Conservation (phyloP, 2,113 vertebrate genomes). For the Mugil cephalus region DNA sequence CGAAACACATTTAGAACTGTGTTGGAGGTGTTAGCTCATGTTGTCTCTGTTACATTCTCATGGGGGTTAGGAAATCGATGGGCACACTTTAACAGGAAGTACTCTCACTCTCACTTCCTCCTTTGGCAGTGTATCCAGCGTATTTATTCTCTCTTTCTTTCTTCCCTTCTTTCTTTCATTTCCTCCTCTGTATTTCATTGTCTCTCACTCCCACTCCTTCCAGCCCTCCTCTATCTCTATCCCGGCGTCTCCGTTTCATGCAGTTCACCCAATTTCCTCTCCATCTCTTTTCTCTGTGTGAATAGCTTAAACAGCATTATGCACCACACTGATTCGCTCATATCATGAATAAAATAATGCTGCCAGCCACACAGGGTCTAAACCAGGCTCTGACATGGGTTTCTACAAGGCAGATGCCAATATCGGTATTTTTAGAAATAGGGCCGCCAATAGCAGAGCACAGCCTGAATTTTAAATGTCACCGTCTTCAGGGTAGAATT, state of each 20-base stretch:
- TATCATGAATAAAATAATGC: conserved; percentile 68
- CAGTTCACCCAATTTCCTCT: conserved; percentile 73
- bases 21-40: not conserved
- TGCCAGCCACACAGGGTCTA: conserved; percentile 52
- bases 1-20: not conserved
- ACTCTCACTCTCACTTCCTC: conserved; percentile 66
- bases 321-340: conserved; percentile 69
- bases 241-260: conserved; percentile 52
- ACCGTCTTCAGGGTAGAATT: conserved; percentile 15
- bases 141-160: conserved; percentile 46
- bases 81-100: conserved; percentile 60
- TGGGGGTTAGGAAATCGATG: conserved; percentile 25
- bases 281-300: conserved; percentile 72
- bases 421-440: conserved; percentile 42
- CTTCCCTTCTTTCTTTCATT: conserved; percentile 38
- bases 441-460: conserved; percentile 28
- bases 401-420: conserved; percentile 33
- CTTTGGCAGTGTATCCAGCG: conserved; percentile 34
- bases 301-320: conserved; percentile 77
- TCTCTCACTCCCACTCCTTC: conserved; percentile 67
- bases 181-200: conserved; percentile 45
- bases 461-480: conserved; percentile 31
- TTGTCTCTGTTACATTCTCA: not conserved
- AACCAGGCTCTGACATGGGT: conserved; percentile 51
- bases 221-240: conserved; percentile 56